Conservation (phyloP, 92 coral and sea anemone species). For the Hydrozoanthus gracilis region DNA sequence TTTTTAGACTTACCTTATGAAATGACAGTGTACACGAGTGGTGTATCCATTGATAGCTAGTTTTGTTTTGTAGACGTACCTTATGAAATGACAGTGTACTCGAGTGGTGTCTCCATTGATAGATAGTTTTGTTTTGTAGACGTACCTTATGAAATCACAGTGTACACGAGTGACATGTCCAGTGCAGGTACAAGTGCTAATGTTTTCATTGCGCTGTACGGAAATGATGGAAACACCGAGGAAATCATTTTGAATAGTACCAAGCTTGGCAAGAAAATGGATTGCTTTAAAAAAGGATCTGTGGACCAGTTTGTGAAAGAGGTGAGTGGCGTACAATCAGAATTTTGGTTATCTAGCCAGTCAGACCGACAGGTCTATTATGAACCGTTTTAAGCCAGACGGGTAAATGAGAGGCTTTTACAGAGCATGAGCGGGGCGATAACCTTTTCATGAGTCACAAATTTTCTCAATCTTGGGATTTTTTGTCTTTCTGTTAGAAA, state of each 20-base stretch:
- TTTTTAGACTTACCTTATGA: slow-evolving; percentile 91
- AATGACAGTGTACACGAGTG: slow-evolving; percentile 87
- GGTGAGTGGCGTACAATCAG: slow-evolving; percentile 49
- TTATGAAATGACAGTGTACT: slow-evolving; percentile 87
- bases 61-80: slow-evolving; percentile 37
- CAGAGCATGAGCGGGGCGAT: too few species aligned
- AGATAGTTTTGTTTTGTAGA: slow-evolving; percentile 48
- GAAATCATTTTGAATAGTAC: slow-evolving; percentile 89
- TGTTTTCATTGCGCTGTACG: slow-evolving; percentile 86
- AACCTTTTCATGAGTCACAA: too few species aligned
- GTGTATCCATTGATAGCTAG: slow-evolving; percentile 54
- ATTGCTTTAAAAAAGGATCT: slow-evolving; percentile 89
- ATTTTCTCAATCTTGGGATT: too few species aligned
- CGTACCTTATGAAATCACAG: slow-evolving; percentile 94
- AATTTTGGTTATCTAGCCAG: too few species aligned
- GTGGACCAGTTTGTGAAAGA: slow-evolving; percentile 96
- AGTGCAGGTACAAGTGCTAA: slow-evolving; percentile 94
- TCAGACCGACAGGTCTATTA: too few species aligned
- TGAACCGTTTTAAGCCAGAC: too few species aligned
- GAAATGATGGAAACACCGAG: slow-evolving; percentile 82
- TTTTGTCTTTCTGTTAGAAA: too few species aligned
- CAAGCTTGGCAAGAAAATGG: slow-evolving; percentile 85
- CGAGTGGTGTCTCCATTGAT: slow-evolving; percentile 76
- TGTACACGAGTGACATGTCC: slow-evolving; percentile 85
- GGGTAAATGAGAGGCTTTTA: too few species aligned